Conservation (phyloP, 92 coral and sea anemone species). For the Desmophyllum pertusum region DNA sequence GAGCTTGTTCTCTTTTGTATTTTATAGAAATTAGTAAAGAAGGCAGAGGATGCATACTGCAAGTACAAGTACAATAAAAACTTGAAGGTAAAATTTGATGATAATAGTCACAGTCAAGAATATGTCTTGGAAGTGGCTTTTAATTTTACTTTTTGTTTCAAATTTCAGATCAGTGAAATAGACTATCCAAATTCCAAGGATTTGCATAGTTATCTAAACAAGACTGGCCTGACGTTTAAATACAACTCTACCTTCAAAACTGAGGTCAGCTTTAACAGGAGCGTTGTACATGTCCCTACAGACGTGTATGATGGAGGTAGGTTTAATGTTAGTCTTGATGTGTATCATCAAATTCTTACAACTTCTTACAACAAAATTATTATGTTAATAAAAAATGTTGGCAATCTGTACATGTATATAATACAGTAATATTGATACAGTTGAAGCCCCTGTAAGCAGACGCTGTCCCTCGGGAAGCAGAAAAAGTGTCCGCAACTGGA, state of each 20-base stretch:
- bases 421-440: too few species aligned
- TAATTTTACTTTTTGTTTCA: background rate
- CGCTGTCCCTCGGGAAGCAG: too few species aligned
- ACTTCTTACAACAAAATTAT: too few species aligned
- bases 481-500: too few species aligned
- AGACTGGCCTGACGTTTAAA: constrained; percentile 33
- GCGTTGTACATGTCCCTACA: constrained; percentile 92
- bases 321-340: background rate
- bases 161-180: constrained; percentile 37
- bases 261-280: constrained; percentile 68
- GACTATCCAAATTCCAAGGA: constrained; percentile 72
- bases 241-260: constrained; percentile 38
- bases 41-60: constrained; percentile 71
- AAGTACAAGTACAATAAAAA: constrained; percentile 42
- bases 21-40: constrained; percentile 63
- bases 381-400: too few species aligned
- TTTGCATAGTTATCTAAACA: constrained; percentile 52
- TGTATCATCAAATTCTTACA: background rate
- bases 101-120: background rate
- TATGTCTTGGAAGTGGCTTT: background rate
- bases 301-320: constrained; percentile 96
- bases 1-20: background rate
- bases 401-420: too few species aligned
- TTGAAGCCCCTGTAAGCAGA: too few species aligned
- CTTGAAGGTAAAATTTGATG: constrained; percentile 46